Conservation (phyloP, 2,888 invertebrate genomes). For the Lumbricus terrestris region DNA sequence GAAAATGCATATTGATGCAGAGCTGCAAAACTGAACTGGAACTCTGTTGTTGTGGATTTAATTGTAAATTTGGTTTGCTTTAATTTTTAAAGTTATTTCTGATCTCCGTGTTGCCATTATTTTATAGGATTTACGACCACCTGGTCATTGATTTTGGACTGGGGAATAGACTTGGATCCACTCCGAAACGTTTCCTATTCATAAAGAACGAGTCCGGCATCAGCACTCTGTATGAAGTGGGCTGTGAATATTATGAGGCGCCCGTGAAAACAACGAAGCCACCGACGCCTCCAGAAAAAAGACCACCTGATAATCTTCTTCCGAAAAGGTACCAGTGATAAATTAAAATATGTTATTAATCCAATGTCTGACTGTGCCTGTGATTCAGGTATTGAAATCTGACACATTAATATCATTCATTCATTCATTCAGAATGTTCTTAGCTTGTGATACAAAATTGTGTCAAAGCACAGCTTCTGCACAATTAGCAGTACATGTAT, state of each 20-base stretch:
- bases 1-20: too few species aligned
- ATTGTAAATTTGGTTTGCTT: too few species aligned
- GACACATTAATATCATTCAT: too few species aligned
- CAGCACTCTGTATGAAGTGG: conserved; percentile 42
- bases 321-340: neutral
- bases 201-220: conserved; percentile 54
- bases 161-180: conserved; percentile 42
- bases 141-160: conserved; percentile 48
- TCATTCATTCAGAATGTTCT: too few species aligned
- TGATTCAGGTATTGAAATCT: too few species aligned
- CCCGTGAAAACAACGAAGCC: conserved; percentile 45
- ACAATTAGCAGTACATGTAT: neutral
- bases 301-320: neutral
- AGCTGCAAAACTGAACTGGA: too few species aligned
- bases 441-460: neutral
- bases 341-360: neutral
- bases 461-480: neutral
- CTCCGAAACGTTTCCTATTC: conserved; percentile 46
- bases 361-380: neutral
- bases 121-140: conserved; percentile 13
- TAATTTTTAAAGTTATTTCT: neutral
- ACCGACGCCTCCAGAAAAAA: conserved; percentile 44
- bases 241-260: neutral
- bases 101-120: neutral
- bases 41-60: too few species aligned